These are phyloP conservation scores for Penaeus monodon DNA, from an alignment of 2,888 invertebrate genomes.

Conservation along the genomic window DNA sequence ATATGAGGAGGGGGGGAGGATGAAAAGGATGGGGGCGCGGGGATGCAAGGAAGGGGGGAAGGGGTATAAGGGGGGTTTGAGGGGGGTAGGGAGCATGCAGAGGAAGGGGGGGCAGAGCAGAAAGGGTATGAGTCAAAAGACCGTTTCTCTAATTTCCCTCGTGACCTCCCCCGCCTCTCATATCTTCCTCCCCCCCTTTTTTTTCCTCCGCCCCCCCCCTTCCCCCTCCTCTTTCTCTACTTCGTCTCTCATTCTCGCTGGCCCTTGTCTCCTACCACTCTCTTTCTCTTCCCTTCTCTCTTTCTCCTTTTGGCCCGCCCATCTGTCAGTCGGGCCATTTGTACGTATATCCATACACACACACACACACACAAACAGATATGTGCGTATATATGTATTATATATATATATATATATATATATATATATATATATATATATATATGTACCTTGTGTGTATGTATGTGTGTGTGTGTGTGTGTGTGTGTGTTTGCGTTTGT, in stretches of 20 bases:
- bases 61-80: neutral
- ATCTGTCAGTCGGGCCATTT: neutral
- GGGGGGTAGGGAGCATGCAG: neutral
- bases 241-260: neutral
- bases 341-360: too few species aligned
- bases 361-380: too few species aligned
- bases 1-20: too few species aligned
- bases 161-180: neutral
- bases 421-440: too few species aligned
- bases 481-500: too few species aligned
- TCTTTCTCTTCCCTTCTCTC: neutral
- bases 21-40: too few species aligned
- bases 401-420: too few species aligned
- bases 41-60: too few species aligned
- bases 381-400: too few species aligned
- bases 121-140: neutral
- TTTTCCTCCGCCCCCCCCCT: neutral
- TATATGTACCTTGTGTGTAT: too few species aligned
- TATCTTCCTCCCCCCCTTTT: neutral
- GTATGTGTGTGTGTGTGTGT: too few species aligned
- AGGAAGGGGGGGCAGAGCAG: neutral
- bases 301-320: neutral
- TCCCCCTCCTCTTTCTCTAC: neutral
- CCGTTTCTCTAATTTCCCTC: slow-evolving; percentile 9
- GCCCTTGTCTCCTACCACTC: neutral